Conservation (phyloP, 2,113 vertebrate species). For the Sterrhoptilus dennistouni region DNA sequence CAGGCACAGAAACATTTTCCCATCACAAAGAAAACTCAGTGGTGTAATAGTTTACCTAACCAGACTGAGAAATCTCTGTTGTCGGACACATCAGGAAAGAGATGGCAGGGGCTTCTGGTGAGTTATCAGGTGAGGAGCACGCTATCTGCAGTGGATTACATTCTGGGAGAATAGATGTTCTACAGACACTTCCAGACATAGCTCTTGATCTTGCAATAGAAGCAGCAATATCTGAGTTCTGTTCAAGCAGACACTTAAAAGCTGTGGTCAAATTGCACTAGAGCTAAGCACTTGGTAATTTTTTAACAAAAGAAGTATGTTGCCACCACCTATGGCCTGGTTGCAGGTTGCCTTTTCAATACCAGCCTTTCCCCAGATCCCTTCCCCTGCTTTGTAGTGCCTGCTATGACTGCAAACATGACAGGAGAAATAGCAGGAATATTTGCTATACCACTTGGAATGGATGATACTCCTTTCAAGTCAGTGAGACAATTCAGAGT, state of each 20-base stretch:
- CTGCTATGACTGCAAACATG: neutral
- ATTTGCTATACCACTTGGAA: neutral
- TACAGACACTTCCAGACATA: neutral
- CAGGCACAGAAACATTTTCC: neutral
- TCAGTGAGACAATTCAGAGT: neutral
- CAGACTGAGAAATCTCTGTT: neutral
- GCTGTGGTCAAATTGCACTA: neutral
- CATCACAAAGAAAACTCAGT: neutral
- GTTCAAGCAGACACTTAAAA: neutral
- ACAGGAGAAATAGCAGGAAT: neutral
- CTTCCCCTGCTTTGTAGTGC: neutral
- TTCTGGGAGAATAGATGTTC: neutral
- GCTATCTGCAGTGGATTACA: neutral
- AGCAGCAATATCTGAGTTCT: neutral
- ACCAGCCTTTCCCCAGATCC: neutral
- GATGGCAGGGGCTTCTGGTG: fast-evolving
- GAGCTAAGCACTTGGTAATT: neutral
- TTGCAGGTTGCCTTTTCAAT: neutral
- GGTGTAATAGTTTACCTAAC: neutral
- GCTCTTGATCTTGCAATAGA: neutral
- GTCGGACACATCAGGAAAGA: neutral
- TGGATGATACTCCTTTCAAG: neutral
- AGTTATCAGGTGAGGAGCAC: fast-evolving
- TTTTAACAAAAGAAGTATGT: neutral
- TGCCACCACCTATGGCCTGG: neutral